Conservation (phyloP, 2,797 vertebrate genomes). For the Sarcoramphus papa region DNA sequence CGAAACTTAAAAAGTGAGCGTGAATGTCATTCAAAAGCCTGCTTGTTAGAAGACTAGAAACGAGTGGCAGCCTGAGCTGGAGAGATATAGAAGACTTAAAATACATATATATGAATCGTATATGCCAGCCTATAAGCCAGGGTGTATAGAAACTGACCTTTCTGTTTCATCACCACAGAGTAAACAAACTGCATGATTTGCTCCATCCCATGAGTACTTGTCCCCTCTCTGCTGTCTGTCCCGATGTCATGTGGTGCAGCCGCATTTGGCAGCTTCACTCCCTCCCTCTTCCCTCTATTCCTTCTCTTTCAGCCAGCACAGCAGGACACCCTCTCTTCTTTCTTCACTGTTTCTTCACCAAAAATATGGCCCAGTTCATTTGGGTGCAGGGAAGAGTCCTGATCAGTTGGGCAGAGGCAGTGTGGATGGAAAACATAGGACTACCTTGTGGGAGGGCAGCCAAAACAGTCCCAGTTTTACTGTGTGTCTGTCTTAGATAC, state of each 20-base stretch:
- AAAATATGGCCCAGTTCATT: background rate
- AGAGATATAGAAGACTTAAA: slow-evolving; percentile 47
- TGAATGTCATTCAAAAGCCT: slow-evolving; percentile 53
- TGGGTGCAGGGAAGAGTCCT: background rate
- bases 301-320: background rate
- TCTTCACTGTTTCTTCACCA: background rate
- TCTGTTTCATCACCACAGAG: background rate
- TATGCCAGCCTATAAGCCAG: background rate
- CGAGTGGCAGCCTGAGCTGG: slow-evolving; percentile 45
- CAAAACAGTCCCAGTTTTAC: background rate
- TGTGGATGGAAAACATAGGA: background rate
- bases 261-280: background rate
- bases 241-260: background rate
- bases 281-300: background rate
- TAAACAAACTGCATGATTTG: slow-evolving; percentile 32
- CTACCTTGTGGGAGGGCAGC: background rate
- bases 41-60: slow-evolving; percentile 45
- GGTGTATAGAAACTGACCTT: background rate
- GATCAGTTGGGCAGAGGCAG: background rate
- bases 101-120: slow-evolving; percentile 27
- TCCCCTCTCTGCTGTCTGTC: background rate
- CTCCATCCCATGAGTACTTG: background rate
- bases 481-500: background rate
- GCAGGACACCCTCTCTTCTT: background rate
- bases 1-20: slow-evolving; percentile 42